These are phyloP conservation scores for Rhabdomys dilectus DNA, from an alignment of 2,113 vertebrate genomes.

Conservation along the genomic window DNA sequence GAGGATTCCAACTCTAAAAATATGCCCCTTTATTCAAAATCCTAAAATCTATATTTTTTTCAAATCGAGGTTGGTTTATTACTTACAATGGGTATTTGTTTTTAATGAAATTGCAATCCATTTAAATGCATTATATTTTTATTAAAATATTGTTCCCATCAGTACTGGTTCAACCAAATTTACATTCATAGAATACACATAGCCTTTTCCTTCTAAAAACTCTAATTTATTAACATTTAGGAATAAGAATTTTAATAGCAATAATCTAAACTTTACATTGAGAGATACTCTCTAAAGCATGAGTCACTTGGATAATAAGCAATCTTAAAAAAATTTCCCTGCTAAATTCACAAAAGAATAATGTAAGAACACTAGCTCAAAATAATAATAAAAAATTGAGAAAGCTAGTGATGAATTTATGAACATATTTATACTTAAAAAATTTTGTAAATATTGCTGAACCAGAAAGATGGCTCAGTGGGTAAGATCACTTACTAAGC, in stretches of 20 bases:
- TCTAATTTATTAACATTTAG: constrained; percentile 53
- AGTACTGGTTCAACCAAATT: constrained; percentile 53
- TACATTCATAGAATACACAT: neutral
- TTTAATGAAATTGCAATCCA: constrained; percentile 61
- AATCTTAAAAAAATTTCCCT: neutral
- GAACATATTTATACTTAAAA: constrained; percentile 1
- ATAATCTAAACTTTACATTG: neutral
- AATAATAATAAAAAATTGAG: neutral
- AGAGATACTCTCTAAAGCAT: constrained; percentile 39
- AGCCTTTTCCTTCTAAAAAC: constrained; percentile 19
- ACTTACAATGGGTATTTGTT: constrained; percentile 18
- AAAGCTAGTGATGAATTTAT: neutral
- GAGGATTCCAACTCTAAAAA: neutral
- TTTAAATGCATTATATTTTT: constrained; percentile 54
- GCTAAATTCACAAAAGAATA: constrained; percentile 43
- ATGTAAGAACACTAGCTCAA: constrained; percentile 11
- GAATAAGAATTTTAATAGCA: constrained; percentile 44
- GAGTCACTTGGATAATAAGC: constrained; percentile 36
- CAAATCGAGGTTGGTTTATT: constrained; percentile 36
- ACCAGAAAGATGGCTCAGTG: neutral
- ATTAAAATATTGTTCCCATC: constrained; percentile 49
- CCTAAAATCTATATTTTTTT: constrained; percentile 49
- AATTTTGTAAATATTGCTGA: neutral
- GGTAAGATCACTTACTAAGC: neutral
- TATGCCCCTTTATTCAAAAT: constrained; percentile 3